Conservation (phyloP, 2,888 invertebrate species). For the Patella ulyssiponensis region DNA sequence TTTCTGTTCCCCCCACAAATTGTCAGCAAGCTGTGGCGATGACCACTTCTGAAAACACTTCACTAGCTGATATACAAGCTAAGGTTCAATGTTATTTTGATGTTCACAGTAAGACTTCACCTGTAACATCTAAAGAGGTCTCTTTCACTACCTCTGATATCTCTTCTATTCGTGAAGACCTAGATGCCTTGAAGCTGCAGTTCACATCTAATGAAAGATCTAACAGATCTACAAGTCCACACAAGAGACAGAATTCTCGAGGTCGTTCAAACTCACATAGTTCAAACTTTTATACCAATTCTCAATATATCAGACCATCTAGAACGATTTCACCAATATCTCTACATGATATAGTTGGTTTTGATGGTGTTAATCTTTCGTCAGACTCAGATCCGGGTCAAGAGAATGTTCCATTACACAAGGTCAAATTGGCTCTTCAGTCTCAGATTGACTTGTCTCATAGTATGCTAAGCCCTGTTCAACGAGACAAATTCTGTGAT, state of each 20-base stretch:
- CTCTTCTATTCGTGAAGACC: no score
- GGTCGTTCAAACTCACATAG: neutral
- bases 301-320: neutral
- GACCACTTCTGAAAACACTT: neutral
- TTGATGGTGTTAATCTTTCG: neutral
- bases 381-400: neutral
- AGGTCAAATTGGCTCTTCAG: no score
- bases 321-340: neutral
- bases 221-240: no score
- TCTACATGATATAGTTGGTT: neutral
- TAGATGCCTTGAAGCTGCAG: no score
- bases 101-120: neutral
- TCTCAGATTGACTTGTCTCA: no score
- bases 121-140: no score
- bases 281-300: neutral
- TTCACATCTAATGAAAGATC: no score
- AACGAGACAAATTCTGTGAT: no score
- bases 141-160: no score
- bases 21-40: neutral
- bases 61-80: neutral
- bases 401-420: neutral
- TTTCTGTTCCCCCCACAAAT: neutral
- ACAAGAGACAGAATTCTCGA: no score
- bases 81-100: neutral
- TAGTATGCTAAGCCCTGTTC: no score